Evolutionary conservation across 2,113 vertebrate species (phyloP).

Genomic region (Bubo blakistoni): DNA sequence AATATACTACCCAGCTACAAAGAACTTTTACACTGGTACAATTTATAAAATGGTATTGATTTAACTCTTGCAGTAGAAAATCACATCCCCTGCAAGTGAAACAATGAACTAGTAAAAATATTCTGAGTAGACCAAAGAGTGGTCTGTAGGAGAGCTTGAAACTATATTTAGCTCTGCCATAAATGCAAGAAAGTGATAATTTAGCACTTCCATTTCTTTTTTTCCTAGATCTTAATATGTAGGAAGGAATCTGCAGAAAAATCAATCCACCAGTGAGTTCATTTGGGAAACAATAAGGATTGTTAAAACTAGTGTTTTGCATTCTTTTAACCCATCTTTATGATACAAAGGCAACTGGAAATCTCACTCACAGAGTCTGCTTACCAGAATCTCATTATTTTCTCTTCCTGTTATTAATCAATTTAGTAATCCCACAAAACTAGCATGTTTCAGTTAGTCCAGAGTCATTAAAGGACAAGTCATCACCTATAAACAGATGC

Average conservation of each 20-base stretch:
- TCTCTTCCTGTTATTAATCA: not conserved
- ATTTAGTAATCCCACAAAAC: not conserved
- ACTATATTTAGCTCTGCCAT: not conserved
- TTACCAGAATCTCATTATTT: not conserved
- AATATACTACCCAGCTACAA: not conserved
- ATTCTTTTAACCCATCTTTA: not conserved
- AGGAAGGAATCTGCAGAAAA: not conserved
- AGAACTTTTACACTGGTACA: slow-evolving; percentile 23
- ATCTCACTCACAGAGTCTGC: not conserved
- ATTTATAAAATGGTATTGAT: slow-evolving; percentile 46
- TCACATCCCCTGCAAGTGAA: not conserved
- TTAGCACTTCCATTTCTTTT: not conserved
- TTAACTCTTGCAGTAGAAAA: slow-evolving; percentile 24
- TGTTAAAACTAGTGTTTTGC: not conserved
- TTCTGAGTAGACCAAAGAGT: not conserved
- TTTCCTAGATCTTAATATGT: not conserved
- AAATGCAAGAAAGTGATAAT: not conserved
- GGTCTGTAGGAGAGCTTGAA: not conserved
- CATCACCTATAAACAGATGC: not conserved
- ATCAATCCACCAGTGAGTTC: not conserved
- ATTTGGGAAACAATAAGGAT: not conserved
- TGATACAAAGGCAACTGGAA: not conserved
- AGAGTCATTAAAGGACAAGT: not conserved
- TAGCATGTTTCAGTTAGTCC: not conserved
- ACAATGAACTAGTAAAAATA: not conserved